Evolutionary conservation across 2,888 invertebrate genomes (phyloP).

Genomic region (Tipula vernalis): DNA sequence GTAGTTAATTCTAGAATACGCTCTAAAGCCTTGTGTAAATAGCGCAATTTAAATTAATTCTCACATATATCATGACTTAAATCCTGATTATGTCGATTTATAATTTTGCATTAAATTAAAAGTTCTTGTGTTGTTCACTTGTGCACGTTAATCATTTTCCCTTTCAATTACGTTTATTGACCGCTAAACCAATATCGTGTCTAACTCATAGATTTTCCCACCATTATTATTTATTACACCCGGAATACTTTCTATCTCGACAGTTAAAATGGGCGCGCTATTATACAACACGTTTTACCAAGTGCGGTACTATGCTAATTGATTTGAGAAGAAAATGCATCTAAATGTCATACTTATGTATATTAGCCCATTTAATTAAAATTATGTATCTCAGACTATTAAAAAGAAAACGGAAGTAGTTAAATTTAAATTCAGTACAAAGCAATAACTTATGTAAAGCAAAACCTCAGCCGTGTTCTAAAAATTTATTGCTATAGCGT

Average conservation of each 20-base stretch:
- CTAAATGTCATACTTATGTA: not conserved
- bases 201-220: not conserved
- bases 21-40: not conserved
- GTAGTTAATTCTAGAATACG: not conserved
- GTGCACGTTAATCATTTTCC: not conserved
- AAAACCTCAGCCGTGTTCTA: not conserved
- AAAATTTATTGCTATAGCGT: not conserved
- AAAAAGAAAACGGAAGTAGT: not conserved
- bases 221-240: not conserved
- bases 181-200: not conserved
- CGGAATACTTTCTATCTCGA: not conserved
- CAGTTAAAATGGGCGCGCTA: not conserved
- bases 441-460: not conserved
- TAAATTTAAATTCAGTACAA: not conserved
- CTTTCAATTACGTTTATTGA: not conserved
- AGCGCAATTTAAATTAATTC: not conserved
- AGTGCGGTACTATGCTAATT: not conserved
- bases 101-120: not conserved
- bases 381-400: not conserved
- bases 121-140: not conserved
- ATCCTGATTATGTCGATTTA: not conserved
- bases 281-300: not conserved
- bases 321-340: not conserved
- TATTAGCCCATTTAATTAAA: not conserved
- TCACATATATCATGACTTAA: not conserved